Conservation (phyloP, 2,113 vertebrate genomes). For the Cygnus atratus region DNA sequence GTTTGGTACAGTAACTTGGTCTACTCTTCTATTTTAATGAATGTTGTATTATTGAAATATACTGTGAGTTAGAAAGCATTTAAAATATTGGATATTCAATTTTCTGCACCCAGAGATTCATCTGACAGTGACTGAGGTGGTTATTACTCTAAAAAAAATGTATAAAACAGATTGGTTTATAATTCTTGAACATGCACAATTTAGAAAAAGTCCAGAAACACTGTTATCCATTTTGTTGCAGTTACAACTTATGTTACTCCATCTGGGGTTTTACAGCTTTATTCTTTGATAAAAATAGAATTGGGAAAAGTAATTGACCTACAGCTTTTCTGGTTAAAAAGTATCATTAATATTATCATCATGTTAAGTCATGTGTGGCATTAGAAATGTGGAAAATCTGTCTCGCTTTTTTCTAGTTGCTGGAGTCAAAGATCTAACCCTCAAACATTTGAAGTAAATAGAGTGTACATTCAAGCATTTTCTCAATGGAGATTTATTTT, state of each 20-base stretch:
- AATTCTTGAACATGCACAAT: conserved; percentile 21
- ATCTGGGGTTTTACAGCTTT: conserved; percentile 42
- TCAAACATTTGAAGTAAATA: neutral
- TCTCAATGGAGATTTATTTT: neutral
- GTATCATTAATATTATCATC: conserved; percentile 21
- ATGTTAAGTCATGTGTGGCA: conserved; percentile 15
- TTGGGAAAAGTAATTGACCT: conserved; percentile 53
- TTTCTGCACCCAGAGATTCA: neutral
- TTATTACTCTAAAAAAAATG: conserved; percentile 30
- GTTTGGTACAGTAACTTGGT: conserved; percentile 86
- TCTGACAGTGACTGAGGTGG: neutral
- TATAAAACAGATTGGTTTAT: neutral
- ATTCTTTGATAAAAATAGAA: conserved; percentile 41
- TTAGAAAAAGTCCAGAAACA: conserved; percentile 15
- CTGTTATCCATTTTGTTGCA: conserved; percentile 39
- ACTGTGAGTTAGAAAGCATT: neutral
- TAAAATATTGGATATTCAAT: neutral
- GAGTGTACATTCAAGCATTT: neutral
- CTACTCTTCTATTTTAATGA: conserved; percentile 59
- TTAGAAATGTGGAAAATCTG: neutral
- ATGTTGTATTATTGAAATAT: conserved; percentile 39
- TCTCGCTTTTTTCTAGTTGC: neutral
- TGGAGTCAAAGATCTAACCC: neutral
- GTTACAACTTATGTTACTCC: conserved; percentile 52
- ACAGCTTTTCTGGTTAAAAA: conserved; percentile 29